phyloP scores from a whole-genome alignment of 2,888 invertebrate species.

The Caenorhabditis becei region DNA sequence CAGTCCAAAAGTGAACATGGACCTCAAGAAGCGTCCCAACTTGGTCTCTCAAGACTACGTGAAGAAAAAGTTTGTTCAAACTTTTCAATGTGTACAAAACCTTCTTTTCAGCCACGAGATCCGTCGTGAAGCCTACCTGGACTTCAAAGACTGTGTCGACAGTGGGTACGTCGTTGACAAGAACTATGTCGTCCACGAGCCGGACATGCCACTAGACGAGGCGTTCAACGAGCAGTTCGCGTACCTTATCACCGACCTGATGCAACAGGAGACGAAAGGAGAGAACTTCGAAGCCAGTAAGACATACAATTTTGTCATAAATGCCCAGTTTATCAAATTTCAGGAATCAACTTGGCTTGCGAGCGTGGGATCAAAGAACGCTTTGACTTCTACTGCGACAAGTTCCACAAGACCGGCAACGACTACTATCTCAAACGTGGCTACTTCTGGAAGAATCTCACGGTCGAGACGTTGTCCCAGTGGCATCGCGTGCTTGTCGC shows the following conservation, averaged over 20 bases:
- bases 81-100: background rate
- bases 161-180: background rate
- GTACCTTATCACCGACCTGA: background rate
- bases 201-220: background rate
- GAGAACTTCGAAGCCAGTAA: too few relatives aligned
- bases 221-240: background rate
- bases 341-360: background rate
- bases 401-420: background rate
- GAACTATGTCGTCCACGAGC: background rate
- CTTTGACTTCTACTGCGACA: background rate
- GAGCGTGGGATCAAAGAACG: background rate
- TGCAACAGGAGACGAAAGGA: background rate
- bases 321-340: too few relatives aligned
- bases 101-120: background rate
- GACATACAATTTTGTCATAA: too few relatives aligned
- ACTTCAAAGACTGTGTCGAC: background rate
- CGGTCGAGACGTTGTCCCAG: background rate
- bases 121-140: background rate
- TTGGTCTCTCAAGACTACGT: background rate
- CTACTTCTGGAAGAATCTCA: conserved; percentile 10
- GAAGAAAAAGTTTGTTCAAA: background rate
- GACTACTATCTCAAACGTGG: background rate
- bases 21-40: background rate
- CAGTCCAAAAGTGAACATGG: background rate
- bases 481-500: background rate